A percentile compares a stretch with the other conserved stretches of the same genome.
These are phyloP conservation scores for Ictalurus punctatus DNA, from an alignment of 2,113 vertebrate species.

Conservation along the genomic window DNA sequence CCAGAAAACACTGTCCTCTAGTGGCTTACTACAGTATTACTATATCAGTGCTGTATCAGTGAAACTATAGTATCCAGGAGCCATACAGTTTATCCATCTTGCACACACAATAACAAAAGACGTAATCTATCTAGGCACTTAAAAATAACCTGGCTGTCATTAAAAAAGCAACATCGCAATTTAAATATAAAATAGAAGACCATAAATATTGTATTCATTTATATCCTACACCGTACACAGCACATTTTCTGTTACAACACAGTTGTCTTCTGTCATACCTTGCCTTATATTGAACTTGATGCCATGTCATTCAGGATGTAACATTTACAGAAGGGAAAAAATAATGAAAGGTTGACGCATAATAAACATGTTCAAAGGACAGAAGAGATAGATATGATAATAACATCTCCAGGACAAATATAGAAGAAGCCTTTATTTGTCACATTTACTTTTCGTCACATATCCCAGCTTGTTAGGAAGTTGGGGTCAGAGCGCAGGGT, in stretches of 20 bases:
- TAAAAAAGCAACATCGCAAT: background rate
- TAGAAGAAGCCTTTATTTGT: background rate
- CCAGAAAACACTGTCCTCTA: constrained; percentile 41
- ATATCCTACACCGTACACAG: background rate
- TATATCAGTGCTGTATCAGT: constrained; percentile 16
- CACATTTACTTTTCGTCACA: background rate
- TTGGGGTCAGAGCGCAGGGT: background rate
- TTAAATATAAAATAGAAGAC: background rate
- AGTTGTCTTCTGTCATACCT: background rate
- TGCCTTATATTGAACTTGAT: background rate
- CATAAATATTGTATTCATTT: background rate
- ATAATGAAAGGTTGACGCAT: background rate
- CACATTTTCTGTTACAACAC: background rate
- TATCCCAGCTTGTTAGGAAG: background rate
- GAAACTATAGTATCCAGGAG: background rate
- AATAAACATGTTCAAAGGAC: background rate
- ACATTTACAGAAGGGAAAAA: background rate
- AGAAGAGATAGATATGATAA: background rate
- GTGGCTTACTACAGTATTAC: constrained; percentile 2
- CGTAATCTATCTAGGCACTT: background rate
- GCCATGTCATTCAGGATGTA: background rate
- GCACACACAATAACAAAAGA: background rate
- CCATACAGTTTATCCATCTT: background rate
- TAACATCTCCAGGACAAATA: background rate
- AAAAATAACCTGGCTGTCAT: background rate